These are phyloP conservation scores for Ganaspis brasiliensis DNA, from an alignment of 2,888 invertebrate genomes.

Conservation along the genomic window DNA sequence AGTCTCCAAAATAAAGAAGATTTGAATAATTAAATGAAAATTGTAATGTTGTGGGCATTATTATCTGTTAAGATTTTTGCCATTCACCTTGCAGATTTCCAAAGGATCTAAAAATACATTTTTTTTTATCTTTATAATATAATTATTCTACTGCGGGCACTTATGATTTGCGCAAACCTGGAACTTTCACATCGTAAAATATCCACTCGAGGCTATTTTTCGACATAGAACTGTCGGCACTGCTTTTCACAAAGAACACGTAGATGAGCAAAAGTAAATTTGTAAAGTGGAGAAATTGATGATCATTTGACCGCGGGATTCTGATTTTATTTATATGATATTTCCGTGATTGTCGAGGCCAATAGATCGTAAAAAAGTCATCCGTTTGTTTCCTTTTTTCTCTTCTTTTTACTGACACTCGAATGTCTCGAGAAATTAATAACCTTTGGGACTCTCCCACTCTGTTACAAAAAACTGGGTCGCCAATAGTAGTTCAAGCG, in stretches of 20 bases:
- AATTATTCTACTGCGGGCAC: not conserved
- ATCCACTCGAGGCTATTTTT: constrained; percentile 57
- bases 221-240: constrained; percentile 42
- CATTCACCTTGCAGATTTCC: not conserved
- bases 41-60: too few species aligned
- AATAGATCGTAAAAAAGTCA: not conserved
- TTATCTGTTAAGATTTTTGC: too few species aligned
- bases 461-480: constrained; percentile 24
- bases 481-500: constrained; percentile 7
- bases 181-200: constrained; percentile 58
- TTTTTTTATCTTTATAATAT: not conserved
- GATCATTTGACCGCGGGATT: not conserved
- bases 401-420: constrained; percentile 6
- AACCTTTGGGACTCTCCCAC: constrained; percentile 35
- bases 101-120: not conserved
- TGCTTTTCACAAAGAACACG: not conserved
- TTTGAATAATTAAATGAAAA: too few species aligned
- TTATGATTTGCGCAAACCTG: constrained; percentile 35
- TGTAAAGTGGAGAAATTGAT: not conserved
- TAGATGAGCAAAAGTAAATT: not conserved
- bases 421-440: constrained; percentile 36
- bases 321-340: not conserved
- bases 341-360: constrained; percentile 18
- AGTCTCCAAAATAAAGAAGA: too few species aligned
- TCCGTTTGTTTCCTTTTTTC: not conserved